These are phyloP conservation scores for Drosophila pseudotakahashii DNA, from an alignment of 2,888 invertebrate genomes.

Conservation along the genomic window DNA sequence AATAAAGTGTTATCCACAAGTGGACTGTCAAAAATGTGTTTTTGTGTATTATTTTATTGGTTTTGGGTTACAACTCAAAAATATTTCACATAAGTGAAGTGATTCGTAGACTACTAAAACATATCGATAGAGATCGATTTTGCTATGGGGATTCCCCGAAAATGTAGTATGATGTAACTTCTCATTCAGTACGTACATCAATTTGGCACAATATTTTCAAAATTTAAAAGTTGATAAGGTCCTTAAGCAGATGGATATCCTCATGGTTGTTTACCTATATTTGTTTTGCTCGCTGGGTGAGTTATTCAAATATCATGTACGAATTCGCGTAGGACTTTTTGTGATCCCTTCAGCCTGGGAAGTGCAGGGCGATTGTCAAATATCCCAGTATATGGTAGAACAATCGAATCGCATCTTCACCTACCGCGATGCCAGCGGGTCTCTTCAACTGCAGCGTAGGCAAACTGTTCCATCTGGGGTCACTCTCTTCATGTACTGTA, in stretches of 20 bases:
- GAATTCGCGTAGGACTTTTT: too few relatives aligned
- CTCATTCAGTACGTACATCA: not conserved
- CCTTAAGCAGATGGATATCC: not conserved
- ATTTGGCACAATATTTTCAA: not conserved
- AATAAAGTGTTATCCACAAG: constrained; percentile 73
- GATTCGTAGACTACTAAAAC: not conserved
- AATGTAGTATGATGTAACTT: not conserved
- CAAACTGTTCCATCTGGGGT: constrained; percentile 51
- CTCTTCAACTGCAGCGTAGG: constrained; percentile 46
- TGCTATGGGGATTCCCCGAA: not conserved
- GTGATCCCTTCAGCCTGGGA: not conserved
- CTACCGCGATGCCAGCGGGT: constrained; percentile 49
- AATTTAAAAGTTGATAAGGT: constrained; percentile 5
- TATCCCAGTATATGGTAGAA: constrained; percentile 37
- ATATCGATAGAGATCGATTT: not conserved
- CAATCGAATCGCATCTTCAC: constrained; percentile 55
- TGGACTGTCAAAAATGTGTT: constrained; percentile 71
- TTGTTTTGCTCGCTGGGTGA: constrained; percentile 19
- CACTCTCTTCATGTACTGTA: constrained; percentile 53
- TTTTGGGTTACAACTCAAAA: not conserved
- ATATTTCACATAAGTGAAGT: not conserved
- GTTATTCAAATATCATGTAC: constrained; percentile 16
- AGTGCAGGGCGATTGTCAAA: constrained; percentile 28
- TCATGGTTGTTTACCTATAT: not conserved
- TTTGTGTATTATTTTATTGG: not conserved